Evolutionary conservation across 2,113 vertebrate genomes (phyloP).

Genomic region (Crotalus horridus): DNA sequence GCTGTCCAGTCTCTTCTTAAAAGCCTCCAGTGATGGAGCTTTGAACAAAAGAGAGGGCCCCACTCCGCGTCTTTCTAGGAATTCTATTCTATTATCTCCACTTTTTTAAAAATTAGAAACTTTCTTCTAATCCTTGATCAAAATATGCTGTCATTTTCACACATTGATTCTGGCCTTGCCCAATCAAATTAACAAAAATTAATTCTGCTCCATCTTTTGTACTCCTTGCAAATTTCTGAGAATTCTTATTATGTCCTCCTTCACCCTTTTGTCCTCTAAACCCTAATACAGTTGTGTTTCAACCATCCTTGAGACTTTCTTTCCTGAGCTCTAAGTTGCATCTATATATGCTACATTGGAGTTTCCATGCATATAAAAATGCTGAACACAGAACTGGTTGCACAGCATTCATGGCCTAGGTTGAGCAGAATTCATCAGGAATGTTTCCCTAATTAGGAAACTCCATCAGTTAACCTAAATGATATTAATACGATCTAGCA

Average conservation of each 20-base stretch:
- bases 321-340: not conserved
- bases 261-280: not conserved
- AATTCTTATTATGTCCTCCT: not conserved
- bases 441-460: not conserved
- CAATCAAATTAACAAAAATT: not conserved
- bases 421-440: not conserved
- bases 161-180: not conserved
- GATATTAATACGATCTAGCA: not conserved
- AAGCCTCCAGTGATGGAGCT: not conserved
- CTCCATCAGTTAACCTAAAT: not conserved
- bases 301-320: not conserved
- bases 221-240: not conserved
- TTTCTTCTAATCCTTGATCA: not conserved
- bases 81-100: not conserved
- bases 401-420: not conserved
- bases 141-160: not conserved
- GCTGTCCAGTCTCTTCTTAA: too few species aligned
- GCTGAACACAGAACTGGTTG: not conserved
- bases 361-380: not conserved
- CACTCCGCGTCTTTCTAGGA: not conserved
- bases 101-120: not conserved
- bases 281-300: not conserved
- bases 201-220: not conserved
- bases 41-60: not conserved
- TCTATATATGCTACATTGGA: not conserved